phyloP scores from a whole-genome alignment of 2,888 invertebrate species.

The Tenthredo scrophulariae region DNA sequence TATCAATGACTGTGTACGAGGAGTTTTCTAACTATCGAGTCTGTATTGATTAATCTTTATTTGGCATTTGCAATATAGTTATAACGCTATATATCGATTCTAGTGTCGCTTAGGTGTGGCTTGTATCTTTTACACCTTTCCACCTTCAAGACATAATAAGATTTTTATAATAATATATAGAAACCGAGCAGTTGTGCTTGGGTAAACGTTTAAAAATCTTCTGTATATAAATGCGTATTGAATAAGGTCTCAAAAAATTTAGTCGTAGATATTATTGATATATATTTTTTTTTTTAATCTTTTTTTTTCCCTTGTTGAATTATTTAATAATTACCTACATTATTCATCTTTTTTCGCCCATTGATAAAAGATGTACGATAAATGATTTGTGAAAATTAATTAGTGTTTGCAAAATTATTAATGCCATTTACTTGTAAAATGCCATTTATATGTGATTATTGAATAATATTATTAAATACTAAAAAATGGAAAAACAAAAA shows the following conservation, averaged over 20 bases:
- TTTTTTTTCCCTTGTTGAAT: neutral
- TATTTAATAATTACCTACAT: neutral
- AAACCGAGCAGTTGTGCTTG: neutral
- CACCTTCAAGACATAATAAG: neutral
- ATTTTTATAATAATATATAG: conserved; percentile 20
- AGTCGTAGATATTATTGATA: neutral
- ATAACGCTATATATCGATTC: neutral
- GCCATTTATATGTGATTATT: neutral
- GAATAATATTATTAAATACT: neutral
- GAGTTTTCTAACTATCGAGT: conserved; percentile 21
- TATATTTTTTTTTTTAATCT: neutral
- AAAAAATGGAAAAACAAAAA: neutral
- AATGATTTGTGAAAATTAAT: neutral
- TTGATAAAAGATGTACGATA: neutral
- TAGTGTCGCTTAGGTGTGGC: neutral
- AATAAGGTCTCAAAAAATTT: conserved; percentile 26
- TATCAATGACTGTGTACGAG: conserved; percentile 21
- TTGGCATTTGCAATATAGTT: conserved; percentile 10
- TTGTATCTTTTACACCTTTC: conserved; percentile 31
- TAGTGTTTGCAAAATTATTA: neutral
- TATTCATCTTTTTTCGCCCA: neutral
- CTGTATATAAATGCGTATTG: conserved; percentile 11
- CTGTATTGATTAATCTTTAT: neutral
- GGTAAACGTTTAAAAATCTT: conserved; percentile 20
- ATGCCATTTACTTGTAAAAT: neutral